Evolutionary conservation across 1,140 invertebrate genomes (phyloP).

Genomic region (Schlechtendalia chinensis): DNA sequence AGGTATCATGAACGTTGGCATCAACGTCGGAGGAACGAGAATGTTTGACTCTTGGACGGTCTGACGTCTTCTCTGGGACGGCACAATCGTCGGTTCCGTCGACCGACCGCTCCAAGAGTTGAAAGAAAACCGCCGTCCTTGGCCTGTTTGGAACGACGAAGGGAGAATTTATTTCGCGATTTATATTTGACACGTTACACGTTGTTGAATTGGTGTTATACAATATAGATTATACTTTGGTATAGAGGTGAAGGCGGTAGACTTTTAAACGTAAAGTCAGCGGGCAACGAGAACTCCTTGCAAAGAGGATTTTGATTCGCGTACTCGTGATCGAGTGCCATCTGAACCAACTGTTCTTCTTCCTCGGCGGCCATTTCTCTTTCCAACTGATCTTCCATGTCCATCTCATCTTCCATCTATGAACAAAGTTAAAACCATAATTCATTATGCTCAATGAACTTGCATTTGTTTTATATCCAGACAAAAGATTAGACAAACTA

Average conservation of each 20-base stretch:
- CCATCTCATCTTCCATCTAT: slow-evolving; percentile 87
- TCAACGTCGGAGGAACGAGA: slow-evolving; percentile 19
- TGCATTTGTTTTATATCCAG: too few species aligned
- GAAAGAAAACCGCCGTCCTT: slow-evolving; percentile 52
- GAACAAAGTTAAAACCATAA: slow-evolving; percentile 18
- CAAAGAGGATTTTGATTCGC: slow-evolving; percentile 58
- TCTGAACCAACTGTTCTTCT: slow-evolving; percentile 64
- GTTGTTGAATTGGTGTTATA: too few species aligned
- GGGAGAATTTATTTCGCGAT: too few species aligned
- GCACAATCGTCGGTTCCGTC: slow-evolving; percentile 2
- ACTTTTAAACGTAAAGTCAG: slow-evolving; percentile 61
- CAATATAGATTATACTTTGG: slow-evolving; percentile 8
- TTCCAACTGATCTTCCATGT: slow-evolving; percentile 86
- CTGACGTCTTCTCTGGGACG: slow-evolving; percentile 28
- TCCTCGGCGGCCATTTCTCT: slow-evolving; percentile 71
- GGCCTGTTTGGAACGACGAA: slow-evolving; percentile 14
- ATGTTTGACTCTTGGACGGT: slow-evolving; percentile 41
- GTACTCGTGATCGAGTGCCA: slow-evolving; percentile 58
- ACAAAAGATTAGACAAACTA: too few species aligned
- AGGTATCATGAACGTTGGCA: slow-evolving; percentile 34
- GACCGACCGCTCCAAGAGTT: slow-evolving; percentile 53
- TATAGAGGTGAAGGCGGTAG: slow-evolving; percentile 36
- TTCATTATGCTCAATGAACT: neutral
- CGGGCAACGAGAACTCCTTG: slow-evolving; percentile 64
- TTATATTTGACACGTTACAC: too few species aligned